A percentile compares a stretch with the other conserved stretches of the same genome.
Evolutionary conservation across 2,888 invertebrate genomes (phyloP).

Genomic region (Zaprionus bogoriensis): DNA sequence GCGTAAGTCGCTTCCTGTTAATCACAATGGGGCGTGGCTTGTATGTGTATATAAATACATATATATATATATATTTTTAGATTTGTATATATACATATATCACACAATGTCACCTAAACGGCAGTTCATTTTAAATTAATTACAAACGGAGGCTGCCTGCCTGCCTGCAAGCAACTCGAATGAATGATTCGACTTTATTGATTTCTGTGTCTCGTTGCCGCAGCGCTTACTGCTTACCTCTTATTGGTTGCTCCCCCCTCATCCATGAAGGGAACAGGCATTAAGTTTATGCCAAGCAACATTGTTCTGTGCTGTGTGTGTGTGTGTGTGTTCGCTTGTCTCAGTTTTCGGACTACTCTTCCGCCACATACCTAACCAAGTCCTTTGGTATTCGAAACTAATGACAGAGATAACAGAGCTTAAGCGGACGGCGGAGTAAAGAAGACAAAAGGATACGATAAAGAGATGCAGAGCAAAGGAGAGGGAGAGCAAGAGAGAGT

Average conservation of each 20-base stretch:
- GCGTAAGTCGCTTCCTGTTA: conserved; percentile 25
- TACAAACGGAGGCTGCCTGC: conserved; percentile 17
- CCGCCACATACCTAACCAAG: conserved; percentile 42
- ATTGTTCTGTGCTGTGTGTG: too few relatives aligned
- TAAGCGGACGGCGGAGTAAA: conserved; percentile 13
- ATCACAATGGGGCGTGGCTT: too few relatives aligned
- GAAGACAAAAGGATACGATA: conserved; percentile 9
- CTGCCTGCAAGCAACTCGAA: conserved; percentile 34
- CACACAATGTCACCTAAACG: conserved; percentile 28
- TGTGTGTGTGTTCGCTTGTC: conserved; percentile 11
- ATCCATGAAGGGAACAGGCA: too few relatives aligned
- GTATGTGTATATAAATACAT: too few relatives aligned
- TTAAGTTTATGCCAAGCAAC: too few relatives aligned
- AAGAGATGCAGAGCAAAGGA: not conserved
- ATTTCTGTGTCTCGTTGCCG: conserved; percentile 30
- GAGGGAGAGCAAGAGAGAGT: not conserved
- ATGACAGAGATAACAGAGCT: conserved; percentile 56
- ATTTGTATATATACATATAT: conserved; percentile 8
- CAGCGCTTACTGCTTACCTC: not conserved
- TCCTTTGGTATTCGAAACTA: conserved; percentile 59
- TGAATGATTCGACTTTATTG: conserved; percentile 58
- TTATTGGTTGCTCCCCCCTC: not conserved
- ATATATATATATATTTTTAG: too few relatives aligned
- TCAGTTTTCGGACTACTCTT: conserved; percentile 40
- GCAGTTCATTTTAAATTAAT: conserved; percentile 51